Evolutionary conservation across 35 echinoderm and acorn worm genomes (phyloP).

Genomic region (Apostichopus japonicus): DNA sequence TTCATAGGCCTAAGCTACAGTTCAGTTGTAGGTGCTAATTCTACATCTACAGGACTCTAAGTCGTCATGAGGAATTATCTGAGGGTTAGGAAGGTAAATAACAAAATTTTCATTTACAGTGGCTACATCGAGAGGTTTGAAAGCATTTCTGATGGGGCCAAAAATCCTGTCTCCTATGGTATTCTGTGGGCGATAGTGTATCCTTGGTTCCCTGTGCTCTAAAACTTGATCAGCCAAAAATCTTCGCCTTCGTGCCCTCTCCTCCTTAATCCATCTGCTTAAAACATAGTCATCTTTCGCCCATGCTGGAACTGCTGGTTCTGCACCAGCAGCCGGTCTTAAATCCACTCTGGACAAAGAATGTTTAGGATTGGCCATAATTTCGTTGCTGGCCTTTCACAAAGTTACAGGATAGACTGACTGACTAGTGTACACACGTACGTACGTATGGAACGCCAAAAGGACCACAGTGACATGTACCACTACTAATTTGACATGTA

Average conservation of each 20-base stretch:
- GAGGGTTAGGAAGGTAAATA: not conserved
- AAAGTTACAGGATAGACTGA: too few species aligned
- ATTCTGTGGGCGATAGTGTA: slow-evolving; percentile 25
- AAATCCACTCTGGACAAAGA: slow-evolving; percentile 69
- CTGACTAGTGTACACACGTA: too few species aligned
- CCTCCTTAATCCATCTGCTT: slow-evolving; percentile 87
- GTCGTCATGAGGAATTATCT: too few species aligned
- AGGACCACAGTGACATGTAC: too few species aligned
- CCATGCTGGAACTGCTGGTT: slow-evolving; percentile 76
- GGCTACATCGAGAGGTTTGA: slow-evolving; percentile 64
- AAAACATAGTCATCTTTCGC: slow-evolving; percentile 92
- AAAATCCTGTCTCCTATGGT: slow-evolving; percentile 54
- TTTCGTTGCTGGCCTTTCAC: too few species aligned
- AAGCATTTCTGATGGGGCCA: slow-evolving; percentile 55
- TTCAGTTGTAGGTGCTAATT: too few species aligned
- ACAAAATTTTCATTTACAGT: slow-evolving; percentile 52
- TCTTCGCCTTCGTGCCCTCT: slow-evolving; percentile 78
- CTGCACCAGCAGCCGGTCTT: slow-evolving; percentile 82
- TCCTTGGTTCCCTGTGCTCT: slow-evolving; percentile 71
- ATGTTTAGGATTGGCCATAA: slow-evolving; percentile 65
- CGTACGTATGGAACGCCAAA: too few species aligned
- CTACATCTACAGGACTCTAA: too few species aligned
- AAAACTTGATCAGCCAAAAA: slow-evolving; percentile 87
- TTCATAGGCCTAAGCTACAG: too few species aligned
- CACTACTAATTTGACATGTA: too few species aligned